Conservation (phyloP, 2,888 invertebrate species). For the Cryptus viduatorius region DNA sequence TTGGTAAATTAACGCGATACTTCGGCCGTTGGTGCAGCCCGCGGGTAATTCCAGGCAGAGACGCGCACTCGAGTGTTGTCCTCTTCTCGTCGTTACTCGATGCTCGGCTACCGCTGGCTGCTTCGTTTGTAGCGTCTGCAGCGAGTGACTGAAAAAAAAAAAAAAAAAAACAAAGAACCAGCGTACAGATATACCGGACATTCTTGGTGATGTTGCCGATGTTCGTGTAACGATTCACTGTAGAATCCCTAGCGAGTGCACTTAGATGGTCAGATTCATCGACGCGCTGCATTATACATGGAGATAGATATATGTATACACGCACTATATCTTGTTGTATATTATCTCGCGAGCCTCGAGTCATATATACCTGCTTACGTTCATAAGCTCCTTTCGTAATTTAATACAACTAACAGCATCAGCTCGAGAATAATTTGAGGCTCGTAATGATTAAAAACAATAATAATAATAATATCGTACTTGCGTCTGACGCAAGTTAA, state of each 20-base stretch:
- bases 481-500: not conserved
- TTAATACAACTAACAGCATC: conserved; percentile 67
- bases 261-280: conserved; percentile 2
- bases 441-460: not conserved
- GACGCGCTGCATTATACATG: not conserved
- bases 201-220: not conserved
- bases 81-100: conserved; percentile 42
- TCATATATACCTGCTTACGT: conserved; percentile 65
- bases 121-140: conserved; percentile 12
- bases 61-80: conserved; percentile 14
- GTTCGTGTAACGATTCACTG: too few relatives aligned
- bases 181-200: conserved; percentile 28
- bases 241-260: not conserved
- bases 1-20: conserved; percentile 58
- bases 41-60: conserved; percentile 59
- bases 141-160: not conserved
- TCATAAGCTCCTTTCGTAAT: conserved; percentile 73
- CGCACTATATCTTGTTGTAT: conserved; percentile 1
- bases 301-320: not conserved
- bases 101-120: conserved; percentile 26
- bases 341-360: conserved; percentile 44
- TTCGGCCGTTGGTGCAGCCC: conserved; percentile 25
- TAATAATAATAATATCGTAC: conserved; percentile 6
- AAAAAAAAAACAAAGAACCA: conserved; percentile 23
- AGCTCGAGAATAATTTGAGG: too few relatives aligned